Evolutionary conservation across 2,888 invertebrate species (phyloP).

Genomic region (Digitonthophagus gazella): DNA sequence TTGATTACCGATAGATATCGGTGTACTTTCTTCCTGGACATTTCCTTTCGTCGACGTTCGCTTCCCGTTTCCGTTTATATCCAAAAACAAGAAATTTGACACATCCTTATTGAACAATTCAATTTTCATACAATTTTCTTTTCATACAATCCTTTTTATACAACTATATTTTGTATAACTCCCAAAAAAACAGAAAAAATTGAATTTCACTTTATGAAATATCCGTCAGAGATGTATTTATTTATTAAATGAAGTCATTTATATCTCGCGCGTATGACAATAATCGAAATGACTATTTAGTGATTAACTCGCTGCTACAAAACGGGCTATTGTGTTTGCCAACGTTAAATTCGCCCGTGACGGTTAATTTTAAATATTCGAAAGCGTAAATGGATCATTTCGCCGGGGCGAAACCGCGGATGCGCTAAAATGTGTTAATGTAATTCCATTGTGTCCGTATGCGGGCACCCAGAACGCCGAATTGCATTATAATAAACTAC

Average conservation of each 20-base stretch:
- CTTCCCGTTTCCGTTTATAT: neutral
- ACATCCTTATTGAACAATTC: no score
- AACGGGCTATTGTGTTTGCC: neutral
- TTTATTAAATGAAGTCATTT: no score
- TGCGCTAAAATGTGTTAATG: constrained; percentile 9
- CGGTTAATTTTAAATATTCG: neutral
- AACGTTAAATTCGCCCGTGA: neutral
- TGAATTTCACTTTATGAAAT: no score
- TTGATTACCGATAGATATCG: neutral
- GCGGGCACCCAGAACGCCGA: neutral
- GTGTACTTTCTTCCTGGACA: neutral
- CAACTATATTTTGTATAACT: no score
- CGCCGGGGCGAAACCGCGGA: neutral
- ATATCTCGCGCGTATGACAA: no score
- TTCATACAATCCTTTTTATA: no score
- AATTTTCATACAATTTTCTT: no score
- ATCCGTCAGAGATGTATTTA: no score
- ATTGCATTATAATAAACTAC: constrained; percentile 13
- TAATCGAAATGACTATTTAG: neutral
- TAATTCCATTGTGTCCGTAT: constrained; percentile 8
- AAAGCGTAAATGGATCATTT: neutral
- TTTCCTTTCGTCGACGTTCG: neutral
- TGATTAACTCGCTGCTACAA: neutral
- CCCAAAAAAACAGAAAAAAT: no score
- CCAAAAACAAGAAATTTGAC: neutral